These are phyloP conservation scores for Sinocyclocheilus anophthalmus DNA, from an alignment of 2,113 vertebrate species.

Conservation along the genomic window DNA sequence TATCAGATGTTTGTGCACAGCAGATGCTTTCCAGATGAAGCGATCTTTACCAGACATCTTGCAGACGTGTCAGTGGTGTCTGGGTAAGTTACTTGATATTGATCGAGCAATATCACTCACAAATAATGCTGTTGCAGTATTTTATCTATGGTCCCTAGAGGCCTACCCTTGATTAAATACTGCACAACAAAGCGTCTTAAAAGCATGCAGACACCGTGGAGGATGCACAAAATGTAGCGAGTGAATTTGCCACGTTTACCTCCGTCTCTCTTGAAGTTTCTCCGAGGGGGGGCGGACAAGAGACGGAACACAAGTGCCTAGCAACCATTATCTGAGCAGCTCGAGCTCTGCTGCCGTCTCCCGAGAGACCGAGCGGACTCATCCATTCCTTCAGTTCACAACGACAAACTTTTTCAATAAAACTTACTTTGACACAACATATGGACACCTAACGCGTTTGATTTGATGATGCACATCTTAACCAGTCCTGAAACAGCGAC, in stretches of 20 bases:
- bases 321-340: constrained; percentile 68
- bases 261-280: not conserved
- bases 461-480: not conserved
- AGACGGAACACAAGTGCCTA: constrained; percentile 59
- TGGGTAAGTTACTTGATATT: not conserved
- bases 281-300: constrained; percentile 40
- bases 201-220: not conserved
- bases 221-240: not conserved
- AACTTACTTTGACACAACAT: not conserved
- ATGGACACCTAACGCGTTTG: not conserved
- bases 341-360: no score
- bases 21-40: no score
- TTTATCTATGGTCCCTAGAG: not conserved
- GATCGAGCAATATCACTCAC: not conserved
- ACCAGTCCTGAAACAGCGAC: not conserved
- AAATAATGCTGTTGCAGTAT: not conserved
- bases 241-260: constrained; percentile 46
- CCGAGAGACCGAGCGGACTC: not conserved
- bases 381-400: constrained; percentile 49
- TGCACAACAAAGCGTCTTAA: not conserved
- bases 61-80: no score
- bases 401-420: constrained; percentile 11
- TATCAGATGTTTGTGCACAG: no score
- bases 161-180: not conserved
- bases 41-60: no score